Percentiles rank a stretch among this genome's conserved stretches.
Conservation (phyloP, 1,140 invertebrate genomes). For the Hylyphantes graminicola region DNA sequence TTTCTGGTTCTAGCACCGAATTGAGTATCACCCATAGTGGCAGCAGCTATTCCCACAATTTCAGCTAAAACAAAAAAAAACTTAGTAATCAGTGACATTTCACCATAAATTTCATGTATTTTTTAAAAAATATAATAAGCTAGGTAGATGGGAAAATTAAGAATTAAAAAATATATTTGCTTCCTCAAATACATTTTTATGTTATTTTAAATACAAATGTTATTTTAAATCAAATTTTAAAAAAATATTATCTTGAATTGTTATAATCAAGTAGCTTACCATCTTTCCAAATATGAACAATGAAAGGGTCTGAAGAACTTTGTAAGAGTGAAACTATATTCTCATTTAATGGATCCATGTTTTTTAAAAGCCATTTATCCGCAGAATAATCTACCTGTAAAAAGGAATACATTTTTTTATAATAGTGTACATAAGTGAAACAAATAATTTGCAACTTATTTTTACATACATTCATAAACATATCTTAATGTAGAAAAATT, state of each 20-base stretch:
- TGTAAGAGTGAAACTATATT: constrained; percentile 99
- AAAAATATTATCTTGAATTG: too few species aligned
- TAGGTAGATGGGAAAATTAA: background rate
- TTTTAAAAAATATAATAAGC: background rate
- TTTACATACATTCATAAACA: too few species aligned
- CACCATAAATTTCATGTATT: background rate
- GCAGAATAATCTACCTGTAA: constrained; percentile 91
- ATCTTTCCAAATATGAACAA: constrained; percentile 98
- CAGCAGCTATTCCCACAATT: constrained; percentile 97
- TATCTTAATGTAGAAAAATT: too few species aligned
- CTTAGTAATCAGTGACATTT: background rate
- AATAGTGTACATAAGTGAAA: too few species aligned
- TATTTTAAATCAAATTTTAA: too few species aligned
- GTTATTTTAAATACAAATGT: too few species aligned
- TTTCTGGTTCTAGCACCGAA: constrained; percentile 93
- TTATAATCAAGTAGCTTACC: constrained; percentile 69
- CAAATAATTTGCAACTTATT: too few species aligned
- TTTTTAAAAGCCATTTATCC: constrained; percentile 99
- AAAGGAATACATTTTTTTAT: background rate
- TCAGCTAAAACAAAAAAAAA: constrained; percentile 76
- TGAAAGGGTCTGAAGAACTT: constrained; percentile 94
- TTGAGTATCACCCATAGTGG: constrained; percentile 92
- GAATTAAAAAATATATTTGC: background rate
- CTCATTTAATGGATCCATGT: constrained; percentile 99
- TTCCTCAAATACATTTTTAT: background rate